Conservation (phyloP, 2,797 vertebrate species). For the Anguilla megastoma region DNA sequence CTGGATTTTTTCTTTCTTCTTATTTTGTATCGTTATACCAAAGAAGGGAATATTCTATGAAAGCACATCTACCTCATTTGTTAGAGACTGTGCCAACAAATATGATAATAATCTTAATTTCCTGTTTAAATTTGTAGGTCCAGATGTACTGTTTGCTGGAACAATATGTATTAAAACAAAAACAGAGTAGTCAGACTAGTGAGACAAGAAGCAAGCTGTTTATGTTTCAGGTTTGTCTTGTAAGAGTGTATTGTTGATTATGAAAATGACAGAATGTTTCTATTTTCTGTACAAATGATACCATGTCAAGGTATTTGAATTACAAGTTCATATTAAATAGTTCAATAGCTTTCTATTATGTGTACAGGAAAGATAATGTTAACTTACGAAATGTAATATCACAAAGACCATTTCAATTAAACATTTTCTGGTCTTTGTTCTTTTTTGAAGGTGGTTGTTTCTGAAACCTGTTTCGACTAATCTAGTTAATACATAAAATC, state of each 20-base stretch:
- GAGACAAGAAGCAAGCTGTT: conserved; percentile 47
- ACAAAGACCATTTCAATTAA: conserved; percentile 23
- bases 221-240: conserved; percentile 50
- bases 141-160: conserved; percentile 54
- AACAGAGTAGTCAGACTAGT: conserved; percentile 36
- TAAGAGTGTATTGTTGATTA: conserved; percentile 39
- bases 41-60: conserved; percentile 75
- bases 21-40: conserved; percentile 72
- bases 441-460: conserved; percentile 36
- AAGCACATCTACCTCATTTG: conserved; percentile 81
- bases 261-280: conserved; percentile 48
- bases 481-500: conserved; percentile 43
- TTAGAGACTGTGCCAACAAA: conserved; percentile 71
- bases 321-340: conserved; percentile 42
- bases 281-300: conserved; percentile 47
- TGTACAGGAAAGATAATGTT: conserved; percentile 25
- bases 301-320: conserved; percentile 41
- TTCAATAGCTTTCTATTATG: conserved; percentile 39
- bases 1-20: conserved; percentile 60
- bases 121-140: conserved; percentile 56
- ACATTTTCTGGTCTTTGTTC: conserved; percentile 36
- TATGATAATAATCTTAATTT: conserved; percentile 56
- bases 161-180: conserved; percentile 41
- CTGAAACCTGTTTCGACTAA: conserved; percentile 57
- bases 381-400: conserved; percentile 30